Conservation (phyloP, 2,888 invertebrate species). For the Cynaeus angustus region DNA sequence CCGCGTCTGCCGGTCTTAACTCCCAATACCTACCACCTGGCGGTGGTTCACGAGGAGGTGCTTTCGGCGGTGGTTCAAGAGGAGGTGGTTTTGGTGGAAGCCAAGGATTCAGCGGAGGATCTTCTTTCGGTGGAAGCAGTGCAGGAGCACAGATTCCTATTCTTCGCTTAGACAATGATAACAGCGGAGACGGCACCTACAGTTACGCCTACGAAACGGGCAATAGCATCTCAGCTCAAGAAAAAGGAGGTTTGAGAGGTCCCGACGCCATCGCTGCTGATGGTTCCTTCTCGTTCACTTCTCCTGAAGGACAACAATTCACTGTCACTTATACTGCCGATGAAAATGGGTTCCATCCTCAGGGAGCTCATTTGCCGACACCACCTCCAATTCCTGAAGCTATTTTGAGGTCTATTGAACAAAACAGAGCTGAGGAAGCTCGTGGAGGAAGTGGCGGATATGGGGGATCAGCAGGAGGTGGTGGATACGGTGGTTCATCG, state of each 20-base stretch:
- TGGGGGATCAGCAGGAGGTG: slow-evolving; percentile 41
- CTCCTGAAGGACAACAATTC: slow-evolving; percentile 52
- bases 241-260: slow-evolving; percentile 70
- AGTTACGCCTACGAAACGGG: slow-evolving; percentile 59
- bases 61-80: slow-evolving; percentile 23
- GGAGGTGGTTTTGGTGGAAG: slow-evolving; percentile 21
- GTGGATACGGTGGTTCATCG: slow-evolving; percentile 39
- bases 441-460: slow-evolving; percentile 58
- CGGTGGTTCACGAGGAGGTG: slow-evolving; percentile 22
- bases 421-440: slow-evolving; percentile 17
- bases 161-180: slow-evolving; percentile 51
- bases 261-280: slow-evolving; percentile 57
- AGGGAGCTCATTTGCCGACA: slow-evolving; percentile 76
- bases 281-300: slow-evolving; percentile 59
- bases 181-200: slow-evolving; percentile 57
- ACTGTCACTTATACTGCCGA: slow-evolving; percentile 72
- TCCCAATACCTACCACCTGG: slow-evolving; percentile 57
- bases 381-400: slow-evolving; percentile 76
- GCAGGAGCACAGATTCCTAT: slow-evolving; percentile 57
- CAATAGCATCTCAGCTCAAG: slow-evolving; percentile 58
- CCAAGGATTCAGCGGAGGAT: slow-evolving; percentile 8
- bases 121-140: slow-evolving; percentile 39
- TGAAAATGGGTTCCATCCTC: slow-evolving; percentile 74
- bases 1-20: slow-evolving; percentile 58
- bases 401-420: slow-evolving; percentile 39